phyloP scores from a whole-genome alignment of 1,140 invertebrate genomes.

The Hermetia illucens region DNA sequence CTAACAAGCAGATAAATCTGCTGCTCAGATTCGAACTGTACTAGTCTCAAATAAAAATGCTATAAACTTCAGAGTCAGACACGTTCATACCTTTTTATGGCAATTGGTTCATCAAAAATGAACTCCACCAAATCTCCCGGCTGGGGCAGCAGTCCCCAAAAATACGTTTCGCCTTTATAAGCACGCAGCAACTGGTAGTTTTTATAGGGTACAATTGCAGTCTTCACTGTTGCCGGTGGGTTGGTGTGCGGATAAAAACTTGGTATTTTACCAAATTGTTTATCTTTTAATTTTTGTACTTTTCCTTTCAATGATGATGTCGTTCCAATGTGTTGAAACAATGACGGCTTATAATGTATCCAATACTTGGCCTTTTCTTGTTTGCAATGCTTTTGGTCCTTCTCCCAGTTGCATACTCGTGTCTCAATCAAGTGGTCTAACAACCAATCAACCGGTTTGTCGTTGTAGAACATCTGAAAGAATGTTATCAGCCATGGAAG shows the following conservation, averaged over 20 bases:
- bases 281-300: conserved; percentile 93
- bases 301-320: conserved; percentile 94
- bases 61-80: no score
- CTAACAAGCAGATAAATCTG: no score
- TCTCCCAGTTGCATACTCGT: conserved; percentile 79
- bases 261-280: conserved; percentile 79
- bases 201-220: conserved; percentile 72
- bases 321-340: conserved; percentile 93
- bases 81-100: conserved; percentile 59
- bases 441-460: conserved; percentile 95
- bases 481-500: conserved; percentile 82
- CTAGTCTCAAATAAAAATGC: no score
- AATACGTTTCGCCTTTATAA: conserved; percentile 79
- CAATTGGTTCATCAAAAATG: conserved; percentile 60
- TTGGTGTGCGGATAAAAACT: conserved; percentile 70
- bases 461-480: conserved; percentile 85
- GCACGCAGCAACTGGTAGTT: conserved; percentile 67
- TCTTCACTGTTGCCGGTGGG: conserved; percentile 56
- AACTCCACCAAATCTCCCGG: conserved; percentile 71
- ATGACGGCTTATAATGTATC: conserved; percentile 78
- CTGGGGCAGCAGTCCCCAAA: conserved; percentile 82
- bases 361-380: conserved; percentile 65
- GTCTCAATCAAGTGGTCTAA: conserved; percentile 82
- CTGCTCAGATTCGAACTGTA: no score
- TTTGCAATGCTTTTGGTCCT: conserved; percentile 79